Evolutionary conservation across 2,797 vertebrate genomes (phyloP).

Genomic region (Tiaroga cobitis): DNA sequence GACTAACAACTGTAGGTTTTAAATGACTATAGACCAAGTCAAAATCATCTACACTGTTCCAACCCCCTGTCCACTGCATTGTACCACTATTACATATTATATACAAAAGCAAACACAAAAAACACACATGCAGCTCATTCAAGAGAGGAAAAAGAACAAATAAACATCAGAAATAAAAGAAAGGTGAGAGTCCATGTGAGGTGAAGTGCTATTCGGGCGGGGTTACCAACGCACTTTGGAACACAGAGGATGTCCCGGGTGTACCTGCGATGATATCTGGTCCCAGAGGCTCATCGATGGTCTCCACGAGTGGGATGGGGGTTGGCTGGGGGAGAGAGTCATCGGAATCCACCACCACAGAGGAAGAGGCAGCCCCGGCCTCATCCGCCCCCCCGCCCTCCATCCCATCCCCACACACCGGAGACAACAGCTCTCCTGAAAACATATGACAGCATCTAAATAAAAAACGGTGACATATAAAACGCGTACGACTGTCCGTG

Average conservation of each 20-base stretch:
- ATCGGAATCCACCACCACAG: constrained; percentile 76
- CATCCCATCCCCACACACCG: constrained; percentile 87
- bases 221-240: constrained; percentile 78
- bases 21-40: neutral
- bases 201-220: constrained; percentile 23
- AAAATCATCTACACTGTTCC: constrained; percentile 38
- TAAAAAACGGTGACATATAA: neutral
- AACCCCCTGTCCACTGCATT: constrained; percentile 48
- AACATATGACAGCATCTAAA: neutral
- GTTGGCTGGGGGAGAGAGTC: constrained; percentile 86
- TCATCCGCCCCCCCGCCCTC: constrained; percentile 88
- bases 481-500: neutral
- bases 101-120: constrained; percentile 49
- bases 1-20: neutral
- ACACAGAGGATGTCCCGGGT: constrained; percentile 71
- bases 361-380: constrained; percentile 84
- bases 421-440: constrained; percentile 90
- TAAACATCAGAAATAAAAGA: constrained; percentile 40
- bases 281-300: constrained; percentile 92
- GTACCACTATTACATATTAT: constrained; percentile 4
- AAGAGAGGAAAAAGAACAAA: constrained; percentile 21
- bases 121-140: constrained; percentile 55
- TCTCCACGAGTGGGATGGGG: constrained; percentile 89
- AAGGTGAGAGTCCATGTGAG: constrained; percentile 45
- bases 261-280: constrained; percentile 94